phyloP scores from a whole-genome alignment of 2,888 invertebrate genomes.

The Drosophila nigritarsus region DNA sequence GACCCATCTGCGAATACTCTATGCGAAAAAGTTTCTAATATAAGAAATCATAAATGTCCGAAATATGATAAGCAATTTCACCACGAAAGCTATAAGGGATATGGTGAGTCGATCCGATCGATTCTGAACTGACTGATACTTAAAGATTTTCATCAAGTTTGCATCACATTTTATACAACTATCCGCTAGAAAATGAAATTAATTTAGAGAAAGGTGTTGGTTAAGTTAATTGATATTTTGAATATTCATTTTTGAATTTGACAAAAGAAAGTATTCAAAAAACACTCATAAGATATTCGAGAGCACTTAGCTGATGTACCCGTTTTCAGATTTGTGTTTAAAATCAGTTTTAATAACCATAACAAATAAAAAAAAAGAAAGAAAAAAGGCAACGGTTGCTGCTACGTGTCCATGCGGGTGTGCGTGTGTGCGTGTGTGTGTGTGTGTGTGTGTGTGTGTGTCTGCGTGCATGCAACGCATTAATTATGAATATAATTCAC shows the following conservation, averaged over 20 bases:
- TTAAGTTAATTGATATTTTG: background rate
- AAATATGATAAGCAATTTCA: background rate
- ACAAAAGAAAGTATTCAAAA: background rate
- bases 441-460: conserved; percentile 53
- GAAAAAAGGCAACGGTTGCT: conserved; percentile 73
- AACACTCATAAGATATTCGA: background rate
- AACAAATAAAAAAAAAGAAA: conserved; percentile 43
- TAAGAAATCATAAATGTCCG: too few relatives aligned
- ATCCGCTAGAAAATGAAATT: background rate
- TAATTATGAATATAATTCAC: conserved; percentile 82
- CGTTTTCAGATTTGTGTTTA: conserved; percentile 28
- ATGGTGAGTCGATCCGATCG: background rate
- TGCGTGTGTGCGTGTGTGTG: conserved; percentile 43
- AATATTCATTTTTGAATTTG: too few relatives aligned
- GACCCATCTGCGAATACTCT: too few relatives aligned
- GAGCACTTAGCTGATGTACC: conserved; percentile 21
- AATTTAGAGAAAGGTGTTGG: background rate
- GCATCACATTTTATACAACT: background rate
- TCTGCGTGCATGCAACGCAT: conserved; percentile 82
- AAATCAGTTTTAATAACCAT: conserved; percentile 80
- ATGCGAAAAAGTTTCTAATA: too few relatives aligned
- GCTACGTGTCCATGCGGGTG: conserved; percentile 58
- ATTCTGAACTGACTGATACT: background rate
- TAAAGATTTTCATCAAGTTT: background rate
- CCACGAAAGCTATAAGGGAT: background rate